These are phyloP conservation scores for Mugil cephalus DNA, from an alignment of 2,113 vertebrate species.

Conservation along the genomic window DNA sequence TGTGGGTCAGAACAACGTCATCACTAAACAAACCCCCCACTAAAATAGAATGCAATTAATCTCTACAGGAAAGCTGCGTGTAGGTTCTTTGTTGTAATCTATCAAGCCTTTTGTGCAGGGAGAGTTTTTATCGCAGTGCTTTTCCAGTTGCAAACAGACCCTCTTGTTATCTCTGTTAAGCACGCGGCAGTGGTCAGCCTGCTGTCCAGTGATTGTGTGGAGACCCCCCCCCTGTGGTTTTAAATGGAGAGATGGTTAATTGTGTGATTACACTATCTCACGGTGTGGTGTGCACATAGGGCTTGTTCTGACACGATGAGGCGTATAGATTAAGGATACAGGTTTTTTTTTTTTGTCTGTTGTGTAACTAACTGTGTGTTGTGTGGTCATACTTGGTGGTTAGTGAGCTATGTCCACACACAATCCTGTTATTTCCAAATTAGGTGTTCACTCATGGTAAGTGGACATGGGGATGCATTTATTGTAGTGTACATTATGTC, in stretches of 20 bases:
- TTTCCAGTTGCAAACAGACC: constrained; percentile 63
- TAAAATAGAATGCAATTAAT: constrained; percentile 80
- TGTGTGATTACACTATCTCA: constrained; percentile 59
- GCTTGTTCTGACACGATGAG: constrained; percentile 28
- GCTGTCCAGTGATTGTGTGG: constrained; percentile 39
- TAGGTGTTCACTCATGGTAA: neutral
- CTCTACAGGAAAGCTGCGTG: constrained; percentile 58
- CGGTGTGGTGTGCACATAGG: constrained; percentile 35
- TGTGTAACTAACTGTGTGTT: neutral
- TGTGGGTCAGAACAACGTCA: constrained; percentile 72
- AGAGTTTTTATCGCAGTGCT: constrained; percentile 48
- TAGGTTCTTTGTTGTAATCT: constrained; percentile 60
- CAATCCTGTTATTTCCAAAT: constrained; percentile 3
- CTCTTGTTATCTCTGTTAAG: constrained; percentile 78
- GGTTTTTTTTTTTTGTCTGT: too few species aligned
- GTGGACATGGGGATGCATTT: neutral
- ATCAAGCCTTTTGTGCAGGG: constrained; percentile 62
- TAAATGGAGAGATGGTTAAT: constrained; percentile 41
- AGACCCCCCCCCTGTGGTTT: constrained; percentile 51
- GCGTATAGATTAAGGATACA: constrained; percentile 20
- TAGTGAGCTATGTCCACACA: neutral
- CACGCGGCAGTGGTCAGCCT: constrained; percentile 66
- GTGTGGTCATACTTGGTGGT: neutral
- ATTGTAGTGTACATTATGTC: constrained; percentile 1
- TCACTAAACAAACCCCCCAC: constrained; percentile 48